Evolutionary conservation across 2,888 invertebrate genomes (phyloP), one percentile per base, ranked within the genome.

Genomic region (Hoplodrina ambigua): DNA sequence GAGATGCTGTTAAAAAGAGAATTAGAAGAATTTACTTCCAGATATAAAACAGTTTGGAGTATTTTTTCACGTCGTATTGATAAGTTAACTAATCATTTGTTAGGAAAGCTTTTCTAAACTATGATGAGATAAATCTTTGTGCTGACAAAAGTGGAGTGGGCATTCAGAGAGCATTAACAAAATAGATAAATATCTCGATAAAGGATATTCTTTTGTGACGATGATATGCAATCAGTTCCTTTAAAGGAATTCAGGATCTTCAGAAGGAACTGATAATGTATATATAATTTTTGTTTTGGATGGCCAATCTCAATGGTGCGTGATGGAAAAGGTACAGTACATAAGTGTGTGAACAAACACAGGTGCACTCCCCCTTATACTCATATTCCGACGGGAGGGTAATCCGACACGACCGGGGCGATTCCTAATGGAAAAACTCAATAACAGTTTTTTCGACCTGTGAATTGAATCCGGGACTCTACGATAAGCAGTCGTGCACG

Each of bases 41-140:
- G 49, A 82, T 52, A 65, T 60, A 59, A 68, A 79, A 79, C 69
- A 72, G 64, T 70, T 60, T 67, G 55, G 44, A 59, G 54, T 72
- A 59, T 49, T 65, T 49, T n/a, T 62, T 59, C 25, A 52, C 49
- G 50, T 71, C 41, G 61, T 72, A 72, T 65, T 79, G 41, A 69
- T 72, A 11, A 33, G 67, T 65, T 65, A 67, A 68, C 56, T 52
- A 61, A 65, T 63, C 49, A 61, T 52, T 61, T 77, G 66, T 64
- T 82, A 58, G 41, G 60, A 61, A 60, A 76, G n/a, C 20, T 61
- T 10, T 68, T 55, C 19, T 49, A 78, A 58, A 30, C 10, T 25
- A 33, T 30, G 8, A 8, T n/a, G n/a, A 64, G 33, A 66, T 25
- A 63, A 41, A 65, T 20, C 10, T 56, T 15, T 49, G 13, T 30